Evolutionary conservation across 2,797 vertebrate genomes (phyloP), one percentile per base, ranked within the genome.

Genomic region (Poecilia picta): DNA sequence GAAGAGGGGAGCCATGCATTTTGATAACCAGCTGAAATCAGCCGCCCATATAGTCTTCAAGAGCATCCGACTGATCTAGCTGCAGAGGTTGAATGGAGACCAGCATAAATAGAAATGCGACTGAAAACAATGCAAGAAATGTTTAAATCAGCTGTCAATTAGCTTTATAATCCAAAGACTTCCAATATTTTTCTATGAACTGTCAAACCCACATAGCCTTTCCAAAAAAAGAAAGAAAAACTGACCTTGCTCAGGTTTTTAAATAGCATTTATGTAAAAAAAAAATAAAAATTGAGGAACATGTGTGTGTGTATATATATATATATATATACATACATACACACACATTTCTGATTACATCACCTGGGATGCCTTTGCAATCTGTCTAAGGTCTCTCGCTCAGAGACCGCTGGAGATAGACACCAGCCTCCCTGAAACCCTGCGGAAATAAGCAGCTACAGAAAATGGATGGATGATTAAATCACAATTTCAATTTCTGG

Each of bases 1-100:
- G 49, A 76, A 75, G 66, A 73, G 73, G 41, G 20, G 47, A 68
- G 82, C 57, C 57, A 81, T 78, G 62, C n/a, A 45, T 68, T 68
- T 62, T 80, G 3, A 25, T 36, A 41, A 23, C 46, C 49, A 51
- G 73, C 76, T 75, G n/a, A 79, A 64, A 84, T 75, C 33, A 51
- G 10, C 25, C 0, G 49, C 64, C 72, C 59, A 41, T 41, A 53
- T 36, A 53, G 79, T 53, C 71, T 74, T 85, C 36, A 47, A 70
- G 25, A 68, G 20, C 36, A 36, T 72, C 74, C 66, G n/a, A 47
- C 75, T 28, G 43, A 47, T 78, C 10, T 49, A 41, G 4, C 47
- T 4, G 47, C 45, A 71, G 64, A 33, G 28, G 39, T 28, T 46
- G 15, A 55, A 8, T 39, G 16, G 13, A 79, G n/a, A 12, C 41